Conservation (phyloP, 2,888 invertebrate species). For the Volucella zonaria region DNA sequence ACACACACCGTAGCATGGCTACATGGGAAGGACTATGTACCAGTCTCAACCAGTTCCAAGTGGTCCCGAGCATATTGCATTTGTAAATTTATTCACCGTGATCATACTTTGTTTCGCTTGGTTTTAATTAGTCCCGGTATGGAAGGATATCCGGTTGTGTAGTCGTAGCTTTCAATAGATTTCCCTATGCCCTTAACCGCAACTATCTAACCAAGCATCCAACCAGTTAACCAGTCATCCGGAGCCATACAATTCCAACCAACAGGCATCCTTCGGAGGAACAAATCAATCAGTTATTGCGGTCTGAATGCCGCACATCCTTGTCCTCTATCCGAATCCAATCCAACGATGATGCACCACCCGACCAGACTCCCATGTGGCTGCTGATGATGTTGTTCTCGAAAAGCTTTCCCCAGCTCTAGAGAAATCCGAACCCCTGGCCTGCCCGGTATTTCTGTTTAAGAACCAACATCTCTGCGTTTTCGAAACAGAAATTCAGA, state of each 20-base stretch:
- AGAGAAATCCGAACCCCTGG: neutral
- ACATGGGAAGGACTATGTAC: neutral
- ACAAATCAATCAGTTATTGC: constrained; percentile 74
- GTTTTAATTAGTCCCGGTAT: constrained; percentile 65
- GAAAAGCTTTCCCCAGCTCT: constrained; percentile 39
- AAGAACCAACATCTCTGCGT: constrained; percentile 9
- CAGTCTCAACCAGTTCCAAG: neutral
- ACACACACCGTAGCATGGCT: neutral
- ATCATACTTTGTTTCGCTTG: constrained; percentile 57
- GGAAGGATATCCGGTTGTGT: constrained; percentile 23
- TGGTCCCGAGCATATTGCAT: constrained; percentile 31
- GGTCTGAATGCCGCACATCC: constrained; percentile 49
- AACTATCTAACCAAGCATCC: constrained; percentile 49
- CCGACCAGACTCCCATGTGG: constrained; percentile 2
- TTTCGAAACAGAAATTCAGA: constrained; percentile 50
- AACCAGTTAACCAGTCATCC: constrained; percentile 43
- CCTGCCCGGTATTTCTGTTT: constrained; percentile 1
- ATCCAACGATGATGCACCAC: constrained; percentile 29
- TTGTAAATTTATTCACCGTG: constrained; percentile 61
- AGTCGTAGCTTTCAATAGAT: constrained; percentile 13
- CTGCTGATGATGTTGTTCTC: constrained; percentile 46
- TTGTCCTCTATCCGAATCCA: constrained; percentile 2
- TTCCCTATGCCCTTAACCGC: constrained; percentile 31
- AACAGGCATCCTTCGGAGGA: constrained; percentile 30
- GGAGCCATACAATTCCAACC: constrained; percentile 24